Conservation (phyloP, 1,140 invertebrate genomes). For the Maniola jurtina region DNA sequence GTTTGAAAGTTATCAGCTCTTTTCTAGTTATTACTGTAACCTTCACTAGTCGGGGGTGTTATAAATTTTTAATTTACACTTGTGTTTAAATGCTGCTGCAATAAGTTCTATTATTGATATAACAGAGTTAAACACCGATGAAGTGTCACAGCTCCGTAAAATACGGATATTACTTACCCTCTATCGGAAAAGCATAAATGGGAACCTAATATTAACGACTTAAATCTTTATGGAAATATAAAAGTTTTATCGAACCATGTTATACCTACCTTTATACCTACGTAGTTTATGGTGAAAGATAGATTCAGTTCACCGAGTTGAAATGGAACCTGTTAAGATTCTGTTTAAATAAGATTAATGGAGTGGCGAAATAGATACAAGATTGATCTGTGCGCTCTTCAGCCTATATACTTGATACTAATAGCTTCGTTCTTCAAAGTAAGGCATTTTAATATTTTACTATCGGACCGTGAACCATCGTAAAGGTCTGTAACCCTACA, state of each 20-base stretch:
- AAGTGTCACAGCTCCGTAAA: background rate
- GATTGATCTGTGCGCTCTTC: background rate
- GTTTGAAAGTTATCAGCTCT: too few species aligned
- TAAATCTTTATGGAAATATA: background rate
- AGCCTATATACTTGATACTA: background rate
- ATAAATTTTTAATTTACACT: too few species aligned
- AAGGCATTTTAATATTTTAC: too few species aligned
- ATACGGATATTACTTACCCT: background rate
- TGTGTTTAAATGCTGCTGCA: too few species aligned
- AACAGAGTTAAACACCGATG: background rate
- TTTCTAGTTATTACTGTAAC: too few species aligned
- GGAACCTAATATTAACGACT: background rate
- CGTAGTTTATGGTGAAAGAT: background rate
- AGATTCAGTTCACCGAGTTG: background rate
- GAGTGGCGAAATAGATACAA: background rate
- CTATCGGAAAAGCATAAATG: constrained; percentile 9
- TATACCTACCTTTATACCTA: too few species aligned
- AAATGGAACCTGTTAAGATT: constrained; percentile 1
- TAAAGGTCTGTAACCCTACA: background rate
- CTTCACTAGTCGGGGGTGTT: too few species aligned
- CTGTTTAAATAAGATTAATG: constrained; percentile 5
- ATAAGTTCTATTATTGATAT: background rate
- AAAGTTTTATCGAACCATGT: background rate
- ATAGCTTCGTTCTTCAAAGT: background rate
- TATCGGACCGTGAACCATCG: too few species aligned